These are phyloP conservation scores for Minunthozetes semirufus DNA, from an alignment of 2,888 invertebrate species.

Conservation along the genomic window DNA sequence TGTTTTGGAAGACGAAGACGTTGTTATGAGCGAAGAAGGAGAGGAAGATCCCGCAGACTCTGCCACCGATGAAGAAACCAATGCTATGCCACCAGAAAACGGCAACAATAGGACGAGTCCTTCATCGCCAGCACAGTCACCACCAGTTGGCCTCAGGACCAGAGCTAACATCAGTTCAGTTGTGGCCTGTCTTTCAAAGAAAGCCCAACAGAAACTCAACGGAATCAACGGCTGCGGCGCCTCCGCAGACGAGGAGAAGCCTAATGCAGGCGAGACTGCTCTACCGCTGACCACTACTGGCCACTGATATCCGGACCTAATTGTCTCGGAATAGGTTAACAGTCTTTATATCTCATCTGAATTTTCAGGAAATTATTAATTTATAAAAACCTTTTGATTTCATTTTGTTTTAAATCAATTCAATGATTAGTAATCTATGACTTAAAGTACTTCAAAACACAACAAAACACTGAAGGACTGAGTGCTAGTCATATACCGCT, in stretches of 20 bases:
- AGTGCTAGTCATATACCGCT: conserved; percentile 15
- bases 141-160: neutral
- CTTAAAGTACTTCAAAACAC: neutral
- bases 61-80: conserved; percentile 5
- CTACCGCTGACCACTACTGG: neutral
- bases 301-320: neutral
- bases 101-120: conserved; percentile 18
- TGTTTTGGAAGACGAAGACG: conserved; percentile 4
- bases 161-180: conserved; percentile 27
- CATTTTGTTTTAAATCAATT: neutral
- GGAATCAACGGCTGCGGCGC: conserved; percentile 15
- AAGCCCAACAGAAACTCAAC: conserved; percentile 32
- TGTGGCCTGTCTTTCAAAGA: conserved; percentile 36
- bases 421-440: neutral
- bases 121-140: neutral
- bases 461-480: neutral
- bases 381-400: neutral
- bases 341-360: neutral
- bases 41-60: neutral
- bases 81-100: neutral
- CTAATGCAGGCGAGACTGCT: neutral
- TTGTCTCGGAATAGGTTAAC: too few relatives aligned
- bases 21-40: neutral
- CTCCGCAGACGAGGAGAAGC: neutral
- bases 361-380: neutral